A percentile compares a stretch with the other conserved stretches of the same genome.
phyloP scores from a whole-genome alignment of 1,140 invertebrate species.

The Psix sp. region DNA sequence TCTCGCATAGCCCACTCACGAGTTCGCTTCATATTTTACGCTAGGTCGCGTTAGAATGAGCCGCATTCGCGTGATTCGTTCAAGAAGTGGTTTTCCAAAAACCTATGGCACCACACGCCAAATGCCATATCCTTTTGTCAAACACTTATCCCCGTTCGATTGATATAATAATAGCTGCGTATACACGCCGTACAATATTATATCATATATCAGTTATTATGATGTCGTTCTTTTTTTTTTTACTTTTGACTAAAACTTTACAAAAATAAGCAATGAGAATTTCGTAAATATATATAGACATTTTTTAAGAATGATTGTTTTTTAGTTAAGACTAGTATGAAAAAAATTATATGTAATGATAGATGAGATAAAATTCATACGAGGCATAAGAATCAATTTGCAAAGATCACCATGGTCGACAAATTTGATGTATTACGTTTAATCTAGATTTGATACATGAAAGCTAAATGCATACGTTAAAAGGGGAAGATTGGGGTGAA shows the following conservation, averaged over 20 bases:
- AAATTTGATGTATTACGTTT: slow-evolving; percentile 34
- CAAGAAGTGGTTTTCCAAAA: slow-evolving; percentile 64
- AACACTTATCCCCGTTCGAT: slow-evolving; percentile 33
- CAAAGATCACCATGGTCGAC: slow-evolving; percentile 8
- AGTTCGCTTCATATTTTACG: slow-evolving; percentile 62
- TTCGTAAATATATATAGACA: no score
- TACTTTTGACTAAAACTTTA: no score
- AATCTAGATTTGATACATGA: slow-evolving; percentile 43
- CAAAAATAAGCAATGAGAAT: no score
- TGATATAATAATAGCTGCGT: background rate
- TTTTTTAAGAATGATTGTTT: no score
- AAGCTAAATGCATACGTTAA: slow-evolving; percentile 12
- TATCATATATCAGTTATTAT: no score
- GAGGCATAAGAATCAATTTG: slow-evolving; percentile 8
- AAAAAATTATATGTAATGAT: background rate
- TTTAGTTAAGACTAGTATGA: background rate
- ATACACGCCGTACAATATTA: no score
- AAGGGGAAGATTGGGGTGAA: slow-evolving; percentile 33
- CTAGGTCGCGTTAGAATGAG: slow-evolving; percentile 61
- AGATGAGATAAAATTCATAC: slow-evolving; percentile 3
- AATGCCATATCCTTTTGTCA: slow-evolving; percentile 59
- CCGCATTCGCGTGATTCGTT: slow-evolving; percentile 38
- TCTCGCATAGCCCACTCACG: slow-evolving; percentile 21
- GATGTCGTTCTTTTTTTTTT: no score
- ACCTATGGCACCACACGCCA: slow-evolving; percentile 55